Evolutionary conservation across 2,888 invertebrate species (phyloP).

Genomic region (Ceramica pisi): DNA sequence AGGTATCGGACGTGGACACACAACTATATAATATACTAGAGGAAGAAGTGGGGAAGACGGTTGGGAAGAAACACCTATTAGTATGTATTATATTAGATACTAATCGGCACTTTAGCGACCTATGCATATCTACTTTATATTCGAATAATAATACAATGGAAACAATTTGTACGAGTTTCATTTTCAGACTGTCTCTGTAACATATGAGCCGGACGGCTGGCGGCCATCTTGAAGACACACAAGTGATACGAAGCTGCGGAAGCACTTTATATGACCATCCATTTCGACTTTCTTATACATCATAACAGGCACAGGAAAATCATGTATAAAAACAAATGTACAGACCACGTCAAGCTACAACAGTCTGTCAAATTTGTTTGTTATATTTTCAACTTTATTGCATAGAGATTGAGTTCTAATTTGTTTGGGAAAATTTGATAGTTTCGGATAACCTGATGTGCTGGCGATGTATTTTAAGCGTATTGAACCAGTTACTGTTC

Average conservation of each 20-base stretch:
- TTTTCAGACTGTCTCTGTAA: slow-evolving; percentile 40
- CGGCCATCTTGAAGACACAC: not conserved
- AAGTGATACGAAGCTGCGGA: not conserved
- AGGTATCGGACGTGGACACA: slow-evolving; percentile 43
- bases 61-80: slow-evolving; percentile 10
- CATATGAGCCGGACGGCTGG: slow-evolving; percentile 4
- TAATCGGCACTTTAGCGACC: slow-evolving; percentile 34
- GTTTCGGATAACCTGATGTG: no score
- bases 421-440: no score
- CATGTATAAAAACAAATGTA: no score
- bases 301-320: no score
- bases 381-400: no score
- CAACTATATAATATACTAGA: slow-evolving; percentile 8
- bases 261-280: not conserved
- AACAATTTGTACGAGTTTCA: slow-evolving; percentile 47
- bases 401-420: no score
- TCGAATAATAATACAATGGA: slow-evolving; percentile 37
- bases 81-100: slow-evolving; percentile 27
- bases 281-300: no score
- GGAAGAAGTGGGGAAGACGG: slow-evolving; percentile 46
- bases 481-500: not conserved
- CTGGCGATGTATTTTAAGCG: no score
- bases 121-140: slow-evolving; percentile 26
- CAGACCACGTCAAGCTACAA: no score
- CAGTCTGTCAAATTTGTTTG: no score